Percentiles rank a stretch among this genome's conserved stretches.
phyloP scores from a whole-genome alignment of 2,797 vertebrate genomes.

The Coregonus suidteri region DNA sequence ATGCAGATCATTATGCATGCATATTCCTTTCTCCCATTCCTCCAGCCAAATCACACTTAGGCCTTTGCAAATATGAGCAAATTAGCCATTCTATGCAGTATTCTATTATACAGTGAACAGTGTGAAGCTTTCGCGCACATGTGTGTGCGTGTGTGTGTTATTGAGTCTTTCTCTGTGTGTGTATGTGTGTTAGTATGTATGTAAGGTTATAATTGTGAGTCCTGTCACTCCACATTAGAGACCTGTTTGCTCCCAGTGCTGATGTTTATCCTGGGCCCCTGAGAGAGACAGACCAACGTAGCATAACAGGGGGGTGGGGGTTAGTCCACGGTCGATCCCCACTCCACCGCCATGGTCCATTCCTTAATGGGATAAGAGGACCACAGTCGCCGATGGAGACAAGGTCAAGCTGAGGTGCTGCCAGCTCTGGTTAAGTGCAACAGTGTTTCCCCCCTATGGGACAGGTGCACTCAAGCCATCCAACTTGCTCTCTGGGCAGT shows the following conservation, averaged over 20 bases:
- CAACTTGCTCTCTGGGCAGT: constrained; percentile 42
- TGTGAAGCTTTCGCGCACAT: too few species aligned
- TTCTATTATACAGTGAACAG: too few species aligned
- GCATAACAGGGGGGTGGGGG: constrained; percentile 32
- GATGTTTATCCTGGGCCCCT: constrained; percentile 63
- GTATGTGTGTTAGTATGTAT: constrained; percentile 15
- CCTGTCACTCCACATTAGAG: constrained; percentile 68
- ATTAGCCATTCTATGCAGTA: too few species aligned
- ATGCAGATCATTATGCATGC: too few species aligned
- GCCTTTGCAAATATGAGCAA: too few species aligned
- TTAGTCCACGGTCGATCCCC: constrained; percentile 24
- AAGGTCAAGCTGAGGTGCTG: constrained; percentile 74
- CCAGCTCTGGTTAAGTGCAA: constrained; percentile 73
- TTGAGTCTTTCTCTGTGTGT: not conserved
- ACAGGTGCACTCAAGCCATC: constrained; percentile 71
- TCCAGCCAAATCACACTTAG: too few species aligned
- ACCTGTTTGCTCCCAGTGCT: constrained; percentile 58
- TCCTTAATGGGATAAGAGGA: constrained; percentile 75
- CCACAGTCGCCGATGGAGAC: constrained; percentile 54
- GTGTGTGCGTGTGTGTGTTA: too few species aligned
- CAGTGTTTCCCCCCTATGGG: constrained; percentile 47
- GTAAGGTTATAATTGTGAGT: constrained; percentile 60
- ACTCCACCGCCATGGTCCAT: constrained; percentile 55
- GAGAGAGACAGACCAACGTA: not conserved
- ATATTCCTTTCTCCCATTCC: too few species aligned